phyloP scores from a whole-genome alignment of 2,113 vertebrate genomes.

The Recurvirostra avosetta region DNA sequence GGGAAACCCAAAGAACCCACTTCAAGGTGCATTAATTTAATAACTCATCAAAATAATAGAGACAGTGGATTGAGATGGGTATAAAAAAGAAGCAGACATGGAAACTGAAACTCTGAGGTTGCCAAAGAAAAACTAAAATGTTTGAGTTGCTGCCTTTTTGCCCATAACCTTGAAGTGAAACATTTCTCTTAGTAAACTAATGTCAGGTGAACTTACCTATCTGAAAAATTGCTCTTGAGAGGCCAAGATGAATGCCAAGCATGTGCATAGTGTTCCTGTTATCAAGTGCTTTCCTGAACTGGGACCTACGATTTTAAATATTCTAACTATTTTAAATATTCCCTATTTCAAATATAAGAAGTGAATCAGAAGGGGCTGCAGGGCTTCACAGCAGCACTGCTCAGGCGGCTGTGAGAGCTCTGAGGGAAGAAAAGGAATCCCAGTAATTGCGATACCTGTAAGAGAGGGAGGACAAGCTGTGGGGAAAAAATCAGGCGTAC shows the following conservation, averaged over 20 bases:
- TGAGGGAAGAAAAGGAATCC: conserved; percentile 34
- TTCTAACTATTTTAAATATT: conserved; percentile 28
- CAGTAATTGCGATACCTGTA: background rate
- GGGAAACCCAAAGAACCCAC: background rate
- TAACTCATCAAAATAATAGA: background rate
- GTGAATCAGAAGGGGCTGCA: background rate
- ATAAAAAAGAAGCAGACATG: background rate
- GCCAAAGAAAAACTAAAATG: background rate
- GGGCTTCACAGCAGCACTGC: background rate
- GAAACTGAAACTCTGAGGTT: background rate
- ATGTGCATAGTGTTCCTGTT: conserved; percentile 34
- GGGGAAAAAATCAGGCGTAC: background rate
- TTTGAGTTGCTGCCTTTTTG: background rate
- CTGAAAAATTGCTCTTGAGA: conserved; percentile 9
- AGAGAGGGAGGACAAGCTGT: background rate
- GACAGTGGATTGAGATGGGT: background rate
- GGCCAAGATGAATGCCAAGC: background rate
- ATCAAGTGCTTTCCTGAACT: conserved; percentile 37
- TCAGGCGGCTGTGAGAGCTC: background rate
- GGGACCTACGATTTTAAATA: background rate
- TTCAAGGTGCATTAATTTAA: background rate
- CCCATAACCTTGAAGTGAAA: background rate
- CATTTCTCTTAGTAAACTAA: background rate
- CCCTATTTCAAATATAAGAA: background rate
- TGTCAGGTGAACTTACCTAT: conserved; percentile 22